These are phyloP conservation scores for Atlantisia rogersi DNA, from an alignment of 2,113 vertebrate genomes.

Conservation along the genomic window DNA sequence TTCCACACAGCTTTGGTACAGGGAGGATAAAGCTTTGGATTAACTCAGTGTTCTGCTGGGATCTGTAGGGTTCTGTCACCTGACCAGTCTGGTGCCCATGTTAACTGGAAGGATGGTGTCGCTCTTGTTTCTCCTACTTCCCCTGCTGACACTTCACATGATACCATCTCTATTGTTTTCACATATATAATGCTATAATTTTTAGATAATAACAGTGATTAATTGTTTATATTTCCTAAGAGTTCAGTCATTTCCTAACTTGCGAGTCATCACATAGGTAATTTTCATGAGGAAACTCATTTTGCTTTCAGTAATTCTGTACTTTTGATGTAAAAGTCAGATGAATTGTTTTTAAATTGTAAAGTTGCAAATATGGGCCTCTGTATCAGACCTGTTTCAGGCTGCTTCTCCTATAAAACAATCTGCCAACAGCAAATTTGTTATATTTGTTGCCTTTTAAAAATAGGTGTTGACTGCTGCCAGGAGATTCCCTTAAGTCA, in stretches of 20 bases:
- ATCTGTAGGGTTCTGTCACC: background rate
- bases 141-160: background rate
- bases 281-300: background rate
- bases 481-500: slow-evolving; percentile 89
- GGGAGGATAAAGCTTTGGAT: background rate
- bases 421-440: background rate
- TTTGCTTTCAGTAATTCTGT: background rate
- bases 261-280: background rate
- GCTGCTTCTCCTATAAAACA: background rate
- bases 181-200: no score
- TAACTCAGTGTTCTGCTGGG: background rate
- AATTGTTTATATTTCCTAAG: background rate
- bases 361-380: background rate
- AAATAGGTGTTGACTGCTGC: slow-evolving; percentile 77
- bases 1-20: background rate
- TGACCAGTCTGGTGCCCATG: background rate
- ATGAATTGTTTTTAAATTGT: background rate
- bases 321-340: background rate
- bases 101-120: background rate
- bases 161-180: no score
- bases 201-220: background rate
- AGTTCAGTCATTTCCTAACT: background rate
- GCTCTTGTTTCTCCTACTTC: background rate
- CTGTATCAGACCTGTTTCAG: background rate
- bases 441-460: background rate